Conservation (phyloP, 2,113 vertebrate genomes). For the Tragelaphus scriptus region DNA sequence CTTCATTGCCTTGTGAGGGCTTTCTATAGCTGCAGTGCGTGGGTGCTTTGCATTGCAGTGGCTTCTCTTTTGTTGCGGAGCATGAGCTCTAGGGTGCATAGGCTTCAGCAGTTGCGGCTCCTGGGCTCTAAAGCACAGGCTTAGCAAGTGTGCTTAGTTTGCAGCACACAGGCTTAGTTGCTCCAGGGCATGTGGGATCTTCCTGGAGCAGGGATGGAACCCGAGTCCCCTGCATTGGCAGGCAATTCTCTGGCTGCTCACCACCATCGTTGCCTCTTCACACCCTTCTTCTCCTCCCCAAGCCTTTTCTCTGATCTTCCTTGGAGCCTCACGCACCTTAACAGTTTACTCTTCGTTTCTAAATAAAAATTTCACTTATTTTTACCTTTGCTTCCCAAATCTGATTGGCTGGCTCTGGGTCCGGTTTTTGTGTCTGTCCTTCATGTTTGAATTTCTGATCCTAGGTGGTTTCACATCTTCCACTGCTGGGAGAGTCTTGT, state of each 20-base stretch:
- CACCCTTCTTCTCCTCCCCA: rapidly evolving
- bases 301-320: not conserved
- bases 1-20: not conserved
- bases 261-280: not conserved
- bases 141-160: not conserved
- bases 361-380: not conserved
- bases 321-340: not conserved
- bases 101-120: not conserved
- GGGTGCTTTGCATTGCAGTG: not conserved
- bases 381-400: not conserved
- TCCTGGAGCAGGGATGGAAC: not conserved
- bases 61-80: not conserved
- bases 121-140: not conserved
- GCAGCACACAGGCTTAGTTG: not conserved
- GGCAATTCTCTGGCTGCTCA: not conserved
- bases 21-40: not conserved
- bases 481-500: not conserved
- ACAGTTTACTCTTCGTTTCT: rapidly evolving
- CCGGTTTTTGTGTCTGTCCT: not conserved
- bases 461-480: not conserved
- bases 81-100: rapidly evolving
- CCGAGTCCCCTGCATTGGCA: not conserved
- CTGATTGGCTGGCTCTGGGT: not conserved
- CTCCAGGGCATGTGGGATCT: not conserved
- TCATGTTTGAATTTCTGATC: not conserved